A percentile compares a stretch with the other conserved stretches of the same genome.
Evolutionary conservation across 2,113 vertebrate species (phyloP).

Genomic region (Heterotilapia buettikoferi): DNA sequence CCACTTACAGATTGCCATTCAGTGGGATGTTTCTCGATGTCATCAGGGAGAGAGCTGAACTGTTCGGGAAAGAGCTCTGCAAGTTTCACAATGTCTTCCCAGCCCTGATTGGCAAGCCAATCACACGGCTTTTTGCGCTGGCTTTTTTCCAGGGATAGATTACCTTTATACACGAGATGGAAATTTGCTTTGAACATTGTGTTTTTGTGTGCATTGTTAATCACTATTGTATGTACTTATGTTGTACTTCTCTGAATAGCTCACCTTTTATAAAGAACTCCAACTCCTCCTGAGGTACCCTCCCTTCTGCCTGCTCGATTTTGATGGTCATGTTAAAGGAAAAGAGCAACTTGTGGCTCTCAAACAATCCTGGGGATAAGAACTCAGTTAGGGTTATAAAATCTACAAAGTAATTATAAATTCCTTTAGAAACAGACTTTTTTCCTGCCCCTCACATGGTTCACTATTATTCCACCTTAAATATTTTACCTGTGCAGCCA

Average conservation of each 20-base stretch:
- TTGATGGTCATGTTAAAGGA: conserved; percentile 93
- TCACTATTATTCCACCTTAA: background rate
- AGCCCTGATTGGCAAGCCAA: conserved; percentile 91
- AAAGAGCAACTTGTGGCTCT: conserved; percentile 92
- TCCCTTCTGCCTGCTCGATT: conserved; percentile 87
- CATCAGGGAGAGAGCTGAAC: conserved; percentile 81
- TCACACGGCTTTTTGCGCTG: conserved; percentile 73
- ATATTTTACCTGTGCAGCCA: conserved; percentile 84
- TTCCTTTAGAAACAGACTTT: background rate
- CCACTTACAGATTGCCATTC: conserved; percentile 83
- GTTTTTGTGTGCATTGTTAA: background rate
- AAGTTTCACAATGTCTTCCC: conserved; percentile 87
- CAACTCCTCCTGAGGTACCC: conserved; percentile 86
- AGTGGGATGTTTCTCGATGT: conserved; percentile 71
- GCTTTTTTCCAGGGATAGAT: conserved; percentile 90
- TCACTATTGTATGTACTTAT: background rate
- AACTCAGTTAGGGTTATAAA: background rate
- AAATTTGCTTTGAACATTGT: background rate
- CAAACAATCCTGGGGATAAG: conserved; percentile 82
- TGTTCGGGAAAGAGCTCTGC: conserved; percentile 77
- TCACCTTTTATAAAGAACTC: conserved; percentile 96
- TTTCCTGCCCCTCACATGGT: background rate
- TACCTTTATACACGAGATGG: conserved; percentile 70
- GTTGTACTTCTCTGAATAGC: background rate
- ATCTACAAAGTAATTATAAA: background rate